Evolutionary conservation across 2,888 invertebrate species (phyloP).

Genomic region (Nemoura dubitans): DNA sequence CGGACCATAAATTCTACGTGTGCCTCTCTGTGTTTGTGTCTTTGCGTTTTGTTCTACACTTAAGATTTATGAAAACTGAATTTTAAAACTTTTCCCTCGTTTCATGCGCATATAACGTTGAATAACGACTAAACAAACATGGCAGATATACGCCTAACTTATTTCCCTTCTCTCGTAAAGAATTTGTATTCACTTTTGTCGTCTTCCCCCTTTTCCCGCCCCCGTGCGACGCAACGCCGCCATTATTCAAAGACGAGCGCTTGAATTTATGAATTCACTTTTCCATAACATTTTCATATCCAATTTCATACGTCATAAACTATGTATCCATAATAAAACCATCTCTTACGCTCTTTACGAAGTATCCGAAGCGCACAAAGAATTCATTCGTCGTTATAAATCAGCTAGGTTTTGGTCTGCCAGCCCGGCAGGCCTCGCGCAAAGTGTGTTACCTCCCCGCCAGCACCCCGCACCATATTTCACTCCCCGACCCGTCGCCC

Average conservation of each 20-base stretch:
- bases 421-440: background rate
- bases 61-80: slow-evolving; percentile 46
- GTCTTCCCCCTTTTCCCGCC: slow-evolving; percentile 25
- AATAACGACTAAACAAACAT: slow-evolving; percentile 38
- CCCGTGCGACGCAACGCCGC: background rate
- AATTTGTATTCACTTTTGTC: slow-evolving; percentile 36
- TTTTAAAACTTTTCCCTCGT: slow-evolving; percentile 46
- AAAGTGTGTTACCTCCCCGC: slow-evolving; percentile 13
- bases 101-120: slow-evolving; percentile 29
- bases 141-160: slow-evolving; percentile 37
- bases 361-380: slow-evolving; percentile 17
- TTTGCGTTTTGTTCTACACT: slow-evolving; percentile 23
- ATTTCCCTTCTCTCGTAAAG: slow-evolving; percentile 14
- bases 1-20: slow-evolving; percentile 23
- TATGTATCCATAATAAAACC: slow-evolving; percentile 41
- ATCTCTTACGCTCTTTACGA: slow-evolving; percentile 23
- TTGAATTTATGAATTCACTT: slow-evolving; percentile 45
- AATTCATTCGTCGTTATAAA: slow-evolving; percentile 36
- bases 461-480: slow-evolving; percentile 19
- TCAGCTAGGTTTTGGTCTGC: background rate
- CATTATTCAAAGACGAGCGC: slow-evolving; percentile 41
- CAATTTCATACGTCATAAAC: slow-evolving; percentile 40
- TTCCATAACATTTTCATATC: slow-evolving; percentile 42
- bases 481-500: too few species aligned
- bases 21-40: slow-evolving; percentile 39